phyloP scores from a whole-genome alignment of 2,888 invertebrate species.

The Cheilosia urbana region DNA sequence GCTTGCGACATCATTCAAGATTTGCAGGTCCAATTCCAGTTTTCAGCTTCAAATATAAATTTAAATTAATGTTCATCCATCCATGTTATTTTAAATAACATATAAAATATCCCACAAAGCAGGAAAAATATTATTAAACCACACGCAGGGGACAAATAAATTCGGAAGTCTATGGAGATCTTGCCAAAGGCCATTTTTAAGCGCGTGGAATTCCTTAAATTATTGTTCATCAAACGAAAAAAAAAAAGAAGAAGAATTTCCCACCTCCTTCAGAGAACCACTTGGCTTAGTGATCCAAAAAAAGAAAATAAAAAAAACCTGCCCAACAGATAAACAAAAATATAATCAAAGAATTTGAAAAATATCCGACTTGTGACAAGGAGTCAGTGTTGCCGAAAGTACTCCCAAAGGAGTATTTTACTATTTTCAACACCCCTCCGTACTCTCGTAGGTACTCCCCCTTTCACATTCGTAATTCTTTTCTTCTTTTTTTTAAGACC shows the following conservation, averaged over 20 bases:
- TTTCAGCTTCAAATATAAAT: too few species aligned
- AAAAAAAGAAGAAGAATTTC: neutral
- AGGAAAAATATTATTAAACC: constrained; percentile 16
- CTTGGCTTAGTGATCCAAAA: neutral
- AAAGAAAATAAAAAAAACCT: neutral
- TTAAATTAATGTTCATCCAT: too few species aligned
- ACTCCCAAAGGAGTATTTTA: too few species aligned
- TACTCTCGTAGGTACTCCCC: too few species aligned
- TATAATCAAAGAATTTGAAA: constrained; percentile 1
- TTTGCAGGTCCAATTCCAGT: too few species aligned
- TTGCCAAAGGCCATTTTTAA: constrained; percentile 49
- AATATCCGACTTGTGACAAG: constrained; percentile 33
- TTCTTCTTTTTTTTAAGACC: too few species aligned
- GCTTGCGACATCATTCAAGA: too few species aligned
- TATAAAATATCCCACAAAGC: neutral
- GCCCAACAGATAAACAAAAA: neutral
- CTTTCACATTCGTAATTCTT: too few species aligned
- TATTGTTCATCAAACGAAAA: constrained; percentile 21
- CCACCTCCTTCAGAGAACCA: constrained; percentile 10
- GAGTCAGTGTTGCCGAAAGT: too few species aligned
- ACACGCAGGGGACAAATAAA: constrained; percentile 18
- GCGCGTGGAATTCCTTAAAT: constrained; percentile 43
- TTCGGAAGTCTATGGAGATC: constrained; percentile 33
- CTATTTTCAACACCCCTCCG: too few species aligned
- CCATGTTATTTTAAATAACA: too few species aligned